Evolutionary conservation across 2,888 invertebrate genomes (phyloP), one percentile per base, ranked within the genome.

Genomic region (Vesta saturnalis): DNA sequence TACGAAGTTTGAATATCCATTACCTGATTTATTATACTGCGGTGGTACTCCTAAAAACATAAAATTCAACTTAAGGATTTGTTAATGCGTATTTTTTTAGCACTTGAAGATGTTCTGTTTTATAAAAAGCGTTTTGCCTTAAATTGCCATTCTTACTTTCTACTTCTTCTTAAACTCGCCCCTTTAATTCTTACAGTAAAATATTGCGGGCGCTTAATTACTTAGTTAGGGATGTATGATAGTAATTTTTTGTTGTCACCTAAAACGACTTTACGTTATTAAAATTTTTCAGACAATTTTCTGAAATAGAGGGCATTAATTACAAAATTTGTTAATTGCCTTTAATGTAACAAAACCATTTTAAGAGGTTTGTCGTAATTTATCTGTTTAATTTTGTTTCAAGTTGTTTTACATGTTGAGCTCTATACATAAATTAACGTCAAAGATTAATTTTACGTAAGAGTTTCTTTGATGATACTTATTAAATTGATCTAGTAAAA

Each of bases 1-100:
- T 69, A 69, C 71, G 68, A 63, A 69, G 63, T 71, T 65, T 71
- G 71, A 71, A 71, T 71, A 71, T 66, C 71, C 69, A 69, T 69
- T 71, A 64, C 65, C 60, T 69, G 71, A 71, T 71, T 71, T 71
- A 71, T 71, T 63, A 60, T 61, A 68, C 60, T 66, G 60, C 63
- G 35, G 52, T 55, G 60, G 52, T 63, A 64, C 62, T 55, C 47
- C 63, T n/a, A 52, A 66, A 62, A 55, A 46, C 65, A 67, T 64
- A 60, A 56, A 64, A 56, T 59, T 64, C 64, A 54, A 64, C 58
- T 64, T 59, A 58, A 63, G 52, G 66, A 59, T 61, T 58, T 60
- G 64, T 52, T 64, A 60, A 68, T 60, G 68, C 54, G 47, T 56
- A 63, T 54, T 68, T 68, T 68, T 68, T 68, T 59, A 58, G 57